A percentile compares a stretch with the other conserved stretches of the same genome.
phyloP scores from a whole-genome alignment of 2,888 invertebrate genomes.

The Erebia epiphron region DNA sequence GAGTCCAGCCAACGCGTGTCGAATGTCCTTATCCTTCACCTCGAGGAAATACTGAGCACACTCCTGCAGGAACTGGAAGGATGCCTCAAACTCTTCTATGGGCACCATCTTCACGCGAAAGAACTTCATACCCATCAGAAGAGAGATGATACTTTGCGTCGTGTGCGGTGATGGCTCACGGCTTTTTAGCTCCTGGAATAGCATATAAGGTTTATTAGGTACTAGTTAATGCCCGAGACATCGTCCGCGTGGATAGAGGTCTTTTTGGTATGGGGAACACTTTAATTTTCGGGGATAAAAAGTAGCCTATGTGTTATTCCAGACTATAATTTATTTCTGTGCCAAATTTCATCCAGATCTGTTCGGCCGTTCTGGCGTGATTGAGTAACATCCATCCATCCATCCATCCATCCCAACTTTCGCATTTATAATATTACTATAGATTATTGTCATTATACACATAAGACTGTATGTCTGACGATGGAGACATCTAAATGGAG shows the following conservation, averaged over 20 bases:
- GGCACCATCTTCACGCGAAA: conserved; percentile 98
- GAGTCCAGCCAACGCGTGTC: conserved; percentile 98
- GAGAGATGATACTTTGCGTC: conserved; percentile 97
- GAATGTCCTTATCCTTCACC: conserved; percentile 98
- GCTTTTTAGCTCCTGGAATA: conserved; percentile 80
- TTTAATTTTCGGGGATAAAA: too few relatives aligned
- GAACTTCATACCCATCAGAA: conserved; percentile 99
- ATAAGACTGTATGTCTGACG: neutral
- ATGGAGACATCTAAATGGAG: neutral
- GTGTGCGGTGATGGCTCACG: conserved; percentile 95
- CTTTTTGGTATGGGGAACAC: too few relatives aligned
- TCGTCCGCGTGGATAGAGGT: too few relatives aligned
- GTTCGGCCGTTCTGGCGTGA: too few relatives aligned
- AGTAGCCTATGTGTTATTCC: too few relatives aligned
- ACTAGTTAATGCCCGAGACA: too few relatives aligned
- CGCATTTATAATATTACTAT: too few relatives aligned
- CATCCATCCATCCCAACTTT: too few relatives aligned
- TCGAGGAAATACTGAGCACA: conserved; percentile 99
- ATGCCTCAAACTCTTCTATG: conserved; percentile 99
- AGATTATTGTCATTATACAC: too few relatives aligned
- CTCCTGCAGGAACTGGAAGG: conserved; percentile 99
- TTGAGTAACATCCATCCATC: too few relatives aligned
- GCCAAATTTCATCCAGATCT: too few relatives aligned
- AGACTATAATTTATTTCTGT: too few relatives aligned
- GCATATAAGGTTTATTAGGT: neutral